Base-by-base conservation (phyloP, 2,113 vertebrate species). In the Anhinga anhinga region DNA sequence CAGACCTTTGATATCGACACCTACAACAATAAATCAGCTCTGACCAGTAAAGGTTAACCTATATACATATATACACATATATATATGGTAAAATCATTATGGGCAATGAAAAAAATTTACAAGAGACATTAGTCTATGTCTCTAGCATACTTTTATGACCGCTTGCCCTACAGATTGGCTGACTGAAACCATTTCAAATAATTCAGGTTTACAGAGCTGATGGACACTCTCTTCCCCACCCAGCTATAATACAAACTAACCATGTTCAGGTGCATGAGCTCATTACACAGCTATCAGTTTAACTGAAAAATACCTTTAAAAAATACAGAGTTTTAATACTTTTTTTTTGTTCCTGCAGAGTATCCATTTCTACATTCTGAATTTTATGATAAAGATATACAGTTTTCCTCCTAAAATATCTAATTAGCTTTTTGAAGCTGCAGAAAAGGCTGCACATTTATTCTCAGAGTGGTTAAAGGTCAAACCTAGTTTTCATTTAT, bases 41-140 rank as follows among this genome's bases (percentile, higher is more conserved):
- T 91, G 78, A 79, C 40, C 53, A 89, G 52, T 61, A 80, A 69
- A 92, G 30, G 69, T 69, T 84, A 93, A 81, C 47, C 52, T 53
- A 76, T 34, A 67, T 44, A 56, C 7, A 22, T 26, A 58, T 71
- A 56, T 61, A 84, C 21, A 56, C 7, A 79, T 29, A 62, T 44
- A 58, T 66, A 82, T 50, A 82, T 85, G 93, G 86, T 69, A 95
- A 96, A 97, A 91, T 94, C 95, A 92, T 90, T 92, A 93, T 44
- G 67, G 85, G 61, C 30, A 67, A 80, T 53, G 72, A 72, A 92
- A 95, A 82, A 83, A 89, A 62, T 25, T 71, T 80, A 85, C 53
- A 85, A 73, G 44, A 94, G 56, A 82, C 5, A 3, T 50, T 50
- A 89, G 42, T 55, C 67, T 85, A 53, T 36, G 55, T 65, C 7